These are phyloP conservation scores for Coregonus sp. DNA, from an alignment of 2,797 vertebrate species.

Conservation along the genomic window DNA sequence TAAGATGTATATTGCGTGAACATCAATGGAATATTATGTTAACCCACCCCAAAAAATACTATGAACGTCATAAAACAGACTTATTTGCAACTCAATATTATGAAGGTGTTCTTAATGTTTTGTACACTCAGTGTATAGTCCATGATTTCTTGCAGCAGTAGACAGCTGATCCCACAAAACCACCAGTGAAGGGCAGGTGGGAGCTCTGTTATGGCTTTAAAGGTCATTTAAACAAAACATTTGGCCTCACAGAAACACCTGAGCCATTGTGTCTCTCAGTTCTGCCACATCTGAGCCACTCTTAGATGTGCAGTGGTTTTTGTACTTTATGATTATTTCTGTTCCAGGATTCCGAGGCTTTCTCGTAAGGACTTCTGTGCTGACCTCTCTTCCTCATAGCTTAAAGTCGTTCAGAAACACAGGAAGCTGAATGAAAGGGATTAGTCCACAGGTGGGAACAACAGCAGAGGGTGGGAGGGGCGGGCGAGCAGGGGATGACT, in stretches of 20 bases:
- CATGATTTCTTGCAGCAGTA: no score
- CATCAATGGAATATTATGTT: no score
- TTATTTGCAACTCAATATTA: no score
- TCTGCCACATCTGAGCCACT: slow-evolving; percentile 3
- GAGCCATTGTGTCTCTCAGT: background rate
- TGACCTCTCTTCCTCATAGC: slow-evolving; percentile 35
- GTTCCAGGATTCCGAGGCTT: slow-evolving; percentile 36
- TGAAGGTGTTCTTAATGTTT: background rate
- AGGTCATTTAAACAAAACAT: slow-evolving; percentile 9
- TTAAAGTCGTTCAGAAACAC: slow-evolving; percentile 46
- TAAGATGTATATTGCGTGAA: no score
- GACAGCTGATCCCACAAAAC: background rate
- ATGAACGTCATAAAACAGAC: no score
- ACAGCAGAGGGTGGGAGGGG: no score
- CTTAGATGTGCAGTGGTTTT: background rate
- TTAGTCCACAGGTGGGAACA: no score
- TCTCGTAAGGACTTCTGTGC: slow-evolving; percentile 32
- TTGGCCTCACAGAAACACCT: slow-evolving; percentile 13
- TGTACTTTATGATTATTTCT: slow-evolving; percentile 13
- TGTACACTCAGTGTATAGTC: background rate
- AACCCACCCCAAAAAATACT: no score
- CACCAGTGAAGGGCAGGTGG: background rate
- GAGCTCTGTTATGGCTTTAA: background rate
- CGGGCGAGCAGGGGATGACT: background rate
- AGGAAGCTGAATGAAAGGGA: slow-evolving; percentile 29